Conservation (phyloP, 2,113 vertebrate genomes). For the Octodon degus region DNA sequence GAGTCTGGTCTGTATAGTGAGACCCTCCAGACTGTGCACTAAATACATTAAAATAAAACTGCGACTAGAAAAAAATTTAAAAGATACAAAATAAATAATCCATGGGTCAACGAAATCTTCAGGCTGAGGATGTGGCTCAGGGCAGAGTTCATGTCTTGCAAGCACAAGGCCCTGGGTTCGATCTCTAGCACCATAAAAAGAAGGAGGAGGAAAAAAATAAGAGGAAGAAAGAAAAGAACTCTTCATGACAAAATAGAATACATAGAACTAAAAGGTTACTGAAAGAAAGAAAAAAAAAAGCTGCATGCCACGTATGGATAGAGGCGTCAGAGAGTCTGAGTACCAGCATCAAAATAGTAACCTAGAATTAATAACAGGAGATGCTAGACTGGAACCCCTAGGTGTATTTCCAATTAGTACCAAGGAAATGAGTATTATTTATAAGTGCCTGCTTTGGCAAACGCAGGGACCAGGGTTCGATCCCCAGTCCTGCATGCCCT, state of each 20-base stretch:
- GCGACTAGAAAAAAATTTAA: neutral
- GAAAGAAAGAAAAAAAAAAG: neutral
- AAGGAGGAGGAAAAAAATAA: neutral
- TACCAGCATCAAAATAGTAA: neutral
- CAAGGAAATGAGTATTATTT: neutral
- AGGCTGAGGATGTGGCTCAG: neutral
- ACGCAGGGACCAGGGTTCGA: no score
- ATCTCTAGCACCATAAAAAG: neutral
- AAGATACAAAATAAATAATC: neutral
- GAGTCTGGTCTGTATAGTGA: no score
- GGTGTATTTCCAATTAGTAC: neutral
- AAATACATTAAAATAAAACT: no score
- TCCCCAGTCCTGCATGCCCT: no score
- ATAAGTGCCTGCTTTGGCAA: neutral
- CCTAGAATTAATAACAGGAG: neutral
- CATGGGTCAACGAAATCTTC: neutral
- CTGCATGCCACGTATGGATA: neutral
- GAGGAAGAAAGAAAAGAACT: neutral
- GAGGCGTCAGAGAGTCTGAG: neutral
- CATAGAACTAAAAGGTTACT: neutral
- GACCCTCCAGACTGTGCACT: no score
- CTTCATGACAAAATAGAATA: slow-evolving; percentile 39
- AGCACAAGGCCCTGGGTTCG: neutral
- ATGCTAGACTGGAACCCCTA: neutral
- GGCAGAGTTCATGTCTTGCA: neutral